Evolutionary conservation across 2,888 invertebrate genomes (phyloP), one percentile per base, ranked within the genome.

Genomic region (Conchocele bisecta): DNA sequence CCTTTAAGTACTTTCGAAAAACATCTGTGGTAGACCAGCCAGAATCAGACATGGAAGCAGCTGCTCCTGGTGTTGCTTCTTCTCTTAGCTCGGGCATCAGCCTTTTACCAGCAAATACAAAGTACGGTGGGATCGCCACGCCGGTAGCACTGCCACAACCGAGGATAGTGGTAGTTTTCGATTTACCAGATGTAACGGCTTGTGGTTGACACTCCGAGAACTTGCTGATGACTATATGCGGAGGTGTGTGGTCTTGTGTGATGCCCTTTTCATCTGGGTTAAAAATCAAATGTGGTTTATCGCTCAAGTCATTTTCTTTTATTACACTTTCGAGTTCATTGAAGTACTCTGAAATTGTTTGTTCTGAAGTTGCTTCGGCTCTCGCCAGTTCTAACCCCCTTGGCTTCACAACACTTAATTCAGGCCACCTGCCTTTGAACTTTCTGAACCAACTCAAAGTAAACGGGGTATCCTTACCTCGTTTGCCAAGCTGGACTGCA

Each of bases 201-300:
- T 22, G 46, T 15, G 51, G 46, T 20, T 24, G 26, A 48, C 28
- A 28, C 11, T 59, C 48, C 41, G n/a, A n/a, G n/a, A n/a, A n/a
- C n/a, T 29, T 26, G 15, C 39, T 54, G n/a, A 64, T 63, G 35
- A 68, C 33, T 20, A 64, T 33, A 35, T 17, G 26, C 15, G 61
- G 50, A n/a, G 65, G 57, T 15, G 29, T 51, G 29, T 65, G 71
- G 15, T 66, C 53, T 11, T 26, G n/a, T n/a, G 69, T 59, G 11
- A 69, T 44, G 3, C 69, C 66, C 28, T 64, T 74, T 37, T 74
- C 69, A 61, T 70, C 66, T 2, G 57, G 24, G 31, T 70, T 70
- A 13, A 48, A 66, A 20, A 69, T 65, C 7, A 58, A 28, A 11
- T 65, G 60, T 5, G 69, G 66, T 39, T 48, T 60, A 9, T 59